Evolutionary conservation across 2,888 invertebrate genomes (phyloP).

Genomic region (Marasmarcha lunaedactyla): DNA sequence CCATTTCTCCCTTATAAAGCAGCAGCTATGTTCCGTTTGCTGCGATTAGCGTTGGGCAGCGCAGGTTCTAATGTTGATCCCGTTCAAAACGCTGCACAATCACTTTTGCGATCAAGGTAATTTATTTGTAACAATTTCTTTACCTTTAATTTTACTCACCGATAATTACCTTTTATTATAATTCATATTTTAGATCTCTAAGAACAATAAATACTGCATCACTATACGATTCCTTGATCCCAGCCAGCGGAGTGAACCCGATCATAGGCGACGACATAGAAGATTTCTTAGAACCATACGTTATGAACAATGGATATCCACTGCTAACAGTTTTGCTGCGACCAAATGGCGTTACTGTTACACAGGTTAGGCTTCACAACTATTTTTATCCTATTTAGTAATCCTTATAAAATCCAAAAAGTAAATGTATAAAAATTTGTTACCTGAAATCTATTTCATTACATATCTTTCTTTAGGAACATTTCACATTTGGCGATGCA

Average conservation of each 20-base stretch:
- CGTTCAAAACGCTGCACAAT: conserved; percentile 26
- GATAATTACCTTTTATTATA: neutral
- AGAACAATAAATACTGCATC: conserved; percentile 26
- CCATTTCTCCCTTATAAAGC: conserved; percentile 41
- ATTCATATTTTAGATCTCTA: conserved; percentile 24
- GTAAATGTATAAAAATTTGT: no score
- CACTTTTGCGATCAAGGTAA: neutral
- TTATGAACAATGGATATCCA: conserved; percentile 35
- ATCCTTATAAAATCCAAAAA: no score
- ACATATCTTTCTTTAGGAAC: conserved; percentile 37
- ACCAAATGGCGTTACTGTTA: conserved; percentile 33
- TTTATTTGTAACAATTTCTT: no score
- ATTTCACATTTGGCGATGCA: conserved; percentile 25
- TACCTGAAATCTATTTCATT: no score
- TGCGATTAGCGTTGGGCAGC: conserved; percentile 28
- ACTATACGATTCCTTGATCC: conserved; percentile 37
- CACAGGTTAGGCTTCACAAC: conserved; percentile 37
- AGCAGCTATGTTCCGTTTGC: conserved; percentile 42
- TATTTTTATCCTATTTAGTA: no score
- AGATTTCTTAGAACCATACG: conserved; percentile 35
- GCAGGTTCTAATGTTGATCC: conserved; percentile 24
- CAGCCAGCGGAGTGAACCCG: conserved; percentile 15
- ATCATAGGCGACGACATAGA: conserved; percentile 22
- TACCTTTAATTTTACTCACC: no score
- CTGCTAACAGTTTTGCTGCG: conserved; percentile 29